These are phyloP conservation scores for Nettapus auritus DNA, from an alignment of 2,113 vertebrate species.

Conservation along the genomic window DNA sequence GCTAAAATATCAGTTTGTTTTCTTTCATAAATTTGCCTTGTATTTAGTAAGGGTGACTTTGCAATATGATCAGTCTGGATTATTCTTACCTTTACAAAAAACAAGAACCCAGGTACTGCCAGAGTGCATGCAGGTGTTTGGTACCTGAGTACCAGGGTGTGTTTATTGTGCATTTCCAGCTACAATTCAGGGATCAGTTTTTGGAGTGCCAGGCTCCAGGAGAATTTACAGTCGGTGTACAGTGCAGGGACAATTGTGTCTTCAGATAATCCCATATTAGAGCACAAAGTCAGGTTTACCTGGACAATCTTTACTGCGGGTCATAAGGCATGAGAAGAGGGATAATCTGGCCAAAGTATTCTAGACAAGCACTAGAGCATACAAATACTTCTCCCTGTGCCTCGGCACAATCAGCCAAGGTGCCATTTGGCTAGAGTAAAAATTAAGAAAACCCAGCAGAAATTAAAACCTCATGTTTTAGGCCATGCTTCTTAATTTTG, in stretches of 20 bases:
- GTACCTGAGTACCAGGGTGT: not conserved
- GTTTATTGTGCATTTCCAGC: not conserved
- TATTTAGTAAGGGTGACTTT: not conserved
- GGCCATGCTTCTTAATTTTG: not conserved
- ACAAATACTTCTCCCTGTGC: not conserved
- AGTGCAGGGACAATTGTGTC: not conserved
- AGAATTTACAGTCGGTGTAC: not conserved
- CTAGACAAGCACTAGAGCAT: not conserved
- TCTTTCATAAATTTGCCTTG: not conserved
- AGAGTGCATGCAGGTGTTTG: not conserved
- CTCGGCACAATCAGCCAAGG: not conserved
- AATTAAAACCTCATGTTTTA: not conserved
- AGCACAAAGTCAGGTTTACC: not conserved
- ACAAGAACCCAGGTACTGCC: not conserved
- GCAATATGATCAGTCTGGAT: not conserved
- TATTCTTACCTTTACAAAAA: not conserved
- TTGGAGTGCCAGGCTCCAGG: not conserved
- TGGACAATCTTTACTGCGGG: not conserved
- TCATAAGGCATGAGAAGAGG: not conserved
- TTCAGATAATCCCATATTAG: not conserved
- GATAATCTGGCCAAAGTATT: not conserved
- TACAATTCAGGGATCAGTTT: not conserved
- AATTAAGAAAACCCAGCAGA: not conserved
- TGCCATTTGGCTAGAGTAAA: not conserved
- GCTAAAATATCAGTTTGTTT: not conserved